These are phyloP conservation scores for Nothobranchius kuhntae DNA, from an alignment of 2,113 vertebrate genomes.

Conservation along the genomic window DNA sequence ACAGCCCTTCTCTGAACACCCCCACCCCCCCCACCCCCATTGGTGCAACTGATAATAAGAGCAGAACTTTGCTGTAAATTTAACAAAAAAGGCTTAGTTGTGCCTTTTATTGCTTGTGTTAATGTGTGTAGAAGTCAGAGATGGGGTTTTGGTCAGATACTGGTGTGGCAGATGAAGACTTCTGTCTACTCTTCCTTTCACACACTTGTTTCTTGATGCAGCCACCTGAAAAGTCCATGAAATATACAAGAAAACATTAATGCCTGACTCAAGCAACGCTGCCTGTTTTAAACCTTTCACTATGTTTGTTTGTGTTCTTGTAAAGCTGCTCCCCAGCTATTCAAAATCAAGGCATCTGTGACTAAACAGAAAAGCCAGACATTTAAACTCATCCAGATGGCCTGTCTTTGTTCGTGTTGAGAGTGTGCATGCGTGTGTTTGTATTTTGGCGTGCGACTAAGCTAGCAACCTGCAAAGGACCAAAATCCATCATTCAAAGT, in stretches of 20 bases:
- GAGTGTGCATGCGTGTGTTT: constrained; percentile 15
- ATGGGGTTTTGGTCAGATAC: too few species aligned
- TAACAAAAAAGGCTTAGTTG: constrained; percentile 9
- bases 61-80: constrained; percentile 6
- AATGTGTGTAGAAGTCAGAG: not conserved
- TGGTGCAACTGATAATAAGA: constrained; percentile 48
- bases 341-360: constrained; percentile 54
- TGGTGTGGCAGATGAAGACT: too few species aligned
- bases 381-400: constrained; percentile 58
- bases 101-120: not conserved
- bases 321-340: constrained; percentile 5
- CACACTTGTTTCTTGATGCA: too few species aligned
- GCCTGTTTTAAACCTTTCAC: not conserved
- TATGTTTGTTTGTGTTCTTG: constrained; percentile 22
- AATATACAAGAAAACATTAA: too few species aligned
- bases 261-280: too few species aligned
- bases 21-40: not conserved
- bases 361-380: constrained; percentile 44
- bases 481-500: not conserved
- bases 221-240: too few species aligned
- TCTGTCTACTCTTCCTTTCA: too few species aligned
- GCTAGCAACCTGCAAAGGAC: constrained; percentile 4
- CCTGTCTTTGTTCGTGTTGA: constrained; percentile 35
- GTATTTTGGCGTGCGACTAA: constrained; percentile 10
- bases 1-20: constrained; percentile 14